A percentile compares a stretch with the other conserved stretches of the same genome.
Evolutionary conservation across 2,888 invertebrate species (phyloP).

Genomic region (Dicycla oo): DNA sequence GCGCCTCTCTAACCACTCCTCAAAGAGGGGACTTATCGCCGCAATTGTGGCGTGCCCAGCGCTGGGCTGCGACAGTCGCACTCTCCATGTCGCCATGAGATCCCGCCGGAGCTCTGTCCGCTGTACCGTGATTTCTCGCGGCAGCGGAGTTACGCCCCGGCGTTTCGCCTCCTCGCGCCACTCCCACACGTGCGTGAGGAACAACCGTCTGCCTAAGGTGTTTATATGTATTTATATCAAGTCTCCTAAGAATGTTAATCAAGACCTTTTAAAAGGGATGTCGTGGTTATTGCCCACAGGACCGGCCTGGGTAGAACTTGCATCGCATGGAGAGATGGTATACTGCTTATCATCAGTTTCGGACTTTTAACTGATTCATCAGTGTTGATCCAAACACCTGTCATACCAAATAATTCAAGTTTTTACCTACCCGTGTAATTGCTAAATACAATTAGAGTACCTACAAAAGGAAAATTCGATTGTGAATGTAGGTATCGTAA

Average conservation of each 20-base stretch:
- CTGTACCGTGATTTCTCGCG: too few species aligned
- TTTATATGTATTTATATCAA: too few species aligned
- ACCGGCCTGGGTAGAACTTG: not conserved
- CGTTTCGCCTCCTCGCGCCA: too few species aligned
- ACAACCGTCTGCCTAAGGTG: not conserved
- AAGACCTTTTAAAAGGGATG: not conserved
- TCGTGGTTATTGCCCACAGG: not conserved
- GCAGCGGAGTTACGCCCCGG: too few species aligned
- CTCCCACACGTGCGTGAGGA: too few species aligned
- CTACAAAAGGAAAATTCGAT: not conserved
- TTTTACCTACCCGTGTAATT: not conserved
- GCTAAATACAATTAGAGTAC: not conserved
- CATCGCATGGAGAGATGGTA: not conserved
- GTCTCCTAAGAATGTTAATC: not conserved
- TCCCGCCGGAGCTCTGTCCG: too few species aligned
- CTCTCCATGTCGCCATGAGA: too few species aligned
- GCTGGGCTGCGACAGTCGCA: too few species aligned
- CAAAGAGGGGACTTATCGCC: too few species aligned
- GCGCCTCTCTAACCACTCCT: too few species aligned
- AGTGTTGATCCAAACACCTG: not conserved
- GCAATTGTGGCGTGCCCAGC: too few species aligned
- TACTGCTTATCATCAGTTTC: not conserved
- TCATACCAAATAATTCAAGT: not conserved
- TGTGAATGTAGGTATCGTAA: not conserved
- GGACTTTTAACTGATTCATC: not conserved